Evolutionary conservation across 1,140 invertebrate species (phyloP).

Genomic region (Nasonia giraulti): DNA sequence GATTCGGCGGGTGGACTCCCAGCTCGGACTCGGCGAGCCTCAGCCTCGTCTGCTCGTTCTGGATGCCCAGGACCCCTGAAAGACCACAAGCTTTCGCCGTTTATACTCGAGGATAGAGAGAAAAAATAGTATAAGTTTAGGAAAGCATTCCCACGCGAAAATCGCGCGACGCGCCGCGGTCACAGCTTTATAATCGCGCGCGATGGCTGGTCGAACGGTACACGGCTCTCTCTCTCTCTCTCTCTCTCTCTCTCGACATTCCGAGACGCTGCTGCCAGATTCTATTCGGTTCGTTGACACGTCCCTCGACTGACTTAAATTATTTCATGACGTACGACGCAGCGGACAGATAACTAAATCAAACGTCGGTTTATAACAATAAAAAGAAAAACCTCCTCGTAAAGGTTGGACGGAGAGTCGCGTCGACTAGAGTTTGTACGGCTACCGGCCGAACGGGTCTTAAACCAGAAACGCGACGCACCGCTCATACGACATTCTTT

Average conservation of each 20-base stretch:
- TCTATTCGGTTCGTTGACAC: not conserved
- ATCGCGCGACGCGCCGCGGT: no score
- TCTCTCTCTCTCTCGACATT: no score
- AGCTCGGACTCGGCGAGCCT: conserved; percentile 57
- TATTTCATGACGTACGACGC: no score
- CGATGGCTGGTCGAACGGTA: conserved; percentile 50
- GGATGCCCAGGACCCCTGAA: conserved; percentile 61
- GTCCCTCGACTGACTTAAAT: not conserved
- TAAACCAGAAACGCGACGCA: conserved; percentile 42
- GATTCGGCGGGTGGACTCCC: conserved; percentile 51
- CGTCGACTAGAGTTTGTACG: not conserved
- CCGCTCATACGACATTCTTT: not conserved
- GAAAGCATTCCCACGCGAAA: conserved; percentile 49
- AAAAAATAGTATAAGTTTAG: not conserved
- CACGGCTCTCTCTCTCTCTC: not conserved
- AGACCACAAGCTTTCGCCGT: conserved; percentile 3
- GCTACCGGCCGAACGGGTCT: conserved; percentile 39
- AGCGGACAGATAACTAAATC: no score
- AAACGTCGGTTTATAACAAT: no score
- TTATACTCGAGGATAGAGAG: no score
- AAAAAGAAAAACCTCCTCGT: not conserved
- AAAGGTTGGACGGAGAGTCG: not conserved
- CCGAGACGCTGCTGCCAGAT: no score
- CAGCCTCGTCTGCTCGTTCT: conserved; percentile 64
- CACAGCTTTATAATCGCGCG: no score